These are phyloP conservation scores for Empidonax alnorum DNA, from an alignment of 2,113 vertebrate genomes.

Conservation along the genomic window DNA sequence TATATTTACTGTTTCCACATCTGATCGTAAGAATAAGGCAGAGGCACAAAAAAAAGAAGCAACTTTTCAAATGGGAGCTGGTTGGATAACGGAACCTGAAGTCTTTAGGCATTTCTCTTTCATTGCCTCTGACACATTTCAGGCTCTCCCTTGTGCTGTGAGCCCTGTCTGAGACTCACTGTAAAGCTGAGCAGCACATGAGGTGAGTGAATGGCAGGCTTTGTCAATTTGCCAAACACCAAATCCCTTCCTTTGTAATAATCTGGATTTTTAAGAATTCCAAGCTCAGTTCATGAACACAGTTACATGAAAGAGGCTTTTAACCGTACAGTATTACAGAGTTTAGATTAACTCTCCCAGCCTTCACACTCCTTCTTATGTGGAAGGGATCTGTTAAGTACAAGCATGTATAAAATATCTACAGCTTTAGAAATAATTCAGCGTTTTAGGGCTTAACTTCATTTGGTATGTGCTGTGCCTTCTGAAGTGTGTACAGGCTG, in stretches of 20 bases:
- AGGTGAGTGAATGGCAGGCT: neutral
- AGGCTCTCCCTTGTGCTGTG: neutral
- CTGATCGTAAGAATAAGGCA: neutral
- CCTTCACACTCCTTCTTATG: neutral
- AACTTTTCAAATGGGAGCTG: neutral
- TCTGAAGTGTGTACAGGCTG: neutral
- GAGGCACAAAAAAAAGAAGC: neutral
- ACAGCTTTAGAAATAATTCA: neutral
- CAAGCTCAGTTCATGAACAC: neutral
- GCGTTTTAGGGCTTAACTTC: neutral
- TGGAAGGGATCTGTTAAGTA: neutral
- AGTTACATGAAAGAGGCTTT: slow-evolving; percentile 15
- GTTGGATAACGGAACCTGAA: neutral
- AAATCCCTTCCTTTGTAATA: neutral
- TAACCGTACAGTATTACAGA: neutral
- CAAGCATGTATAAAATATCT: neutral
- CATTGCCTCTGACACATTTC: neutral
- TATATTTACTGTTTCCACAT: neutral
- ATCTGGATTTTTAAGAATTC: slow-evolving; percentile 41
- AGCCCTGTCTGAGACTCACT: neutral
- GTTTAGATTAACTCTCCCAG: neutral
- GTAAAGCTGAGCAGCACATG: neutral
- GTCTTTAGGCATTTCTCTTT: neutral
- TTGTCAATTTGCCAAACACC: slow-evolving; percentile 21
- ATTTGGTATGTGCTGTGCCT: neutral